Evolutionary conservation across 2,113 vertebrate genomes (phyloP).

Genomic region (Chaetodon auriga): DNA sequence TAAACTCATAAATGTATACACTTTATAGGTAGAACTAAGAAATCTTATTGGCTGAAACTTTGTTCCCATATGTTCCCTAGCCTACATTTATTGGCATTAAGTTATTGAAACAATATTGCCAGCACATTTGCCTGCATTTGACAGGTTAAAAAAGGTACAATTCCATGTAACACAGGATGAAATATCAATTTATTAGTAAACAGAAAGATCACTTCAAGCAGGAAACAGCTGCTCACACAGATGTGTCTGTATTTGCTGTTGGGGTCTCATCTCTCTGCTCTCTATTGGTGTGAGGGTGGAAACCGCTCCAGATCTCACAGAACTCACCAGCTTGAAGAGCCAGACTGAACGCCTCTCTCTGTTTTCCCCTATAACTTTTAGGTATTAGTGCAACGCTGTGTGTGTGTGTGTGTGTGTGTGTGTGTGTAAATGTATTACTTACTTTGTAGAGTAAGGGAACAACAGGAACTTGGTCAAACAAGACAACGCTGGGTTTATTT

Average conservation of each 20-base stretch:
- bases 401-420: background rate
- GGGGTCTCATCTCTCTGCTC: no score
- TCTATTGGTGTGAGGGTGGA: background rate
- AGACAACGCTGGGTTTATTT: slow-evolving; percentile 93
- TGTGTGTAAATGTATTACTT: slow-evolving; percentile 21
- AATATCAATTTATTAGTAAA: no score
- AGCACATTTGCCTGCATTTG: no score
- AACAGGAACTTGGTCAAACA: slow-evolving; percentile 90
- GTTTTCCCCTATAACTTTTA: background rate
- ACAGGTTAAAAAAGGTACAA: no score
- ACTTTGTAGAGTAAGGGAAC: slow-evolving; percentile 93
- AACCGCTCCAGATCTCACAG: background rate
- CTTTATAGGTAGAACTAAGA: background rate
- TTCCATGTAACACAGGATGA: no score
- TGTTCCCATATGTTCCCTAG: background rate
- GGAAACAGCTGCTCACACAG: no score
- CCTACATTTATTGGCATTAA: no score
- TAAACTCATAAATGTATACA: background rate
- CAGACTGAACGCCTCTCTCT: background rate
- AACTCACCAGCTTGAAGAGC: background rate
- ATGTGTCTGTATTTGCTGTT: no score
- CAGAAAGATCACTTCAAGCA: no score
- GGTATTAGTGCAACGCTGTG: background rate
- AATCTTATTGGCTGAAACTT: background rate
- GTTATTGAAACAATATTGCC: no score